phyloP scores from a whole-genome alignment of 2,888 invertebrate genomes.

The Carabus problematicus region DNA sequence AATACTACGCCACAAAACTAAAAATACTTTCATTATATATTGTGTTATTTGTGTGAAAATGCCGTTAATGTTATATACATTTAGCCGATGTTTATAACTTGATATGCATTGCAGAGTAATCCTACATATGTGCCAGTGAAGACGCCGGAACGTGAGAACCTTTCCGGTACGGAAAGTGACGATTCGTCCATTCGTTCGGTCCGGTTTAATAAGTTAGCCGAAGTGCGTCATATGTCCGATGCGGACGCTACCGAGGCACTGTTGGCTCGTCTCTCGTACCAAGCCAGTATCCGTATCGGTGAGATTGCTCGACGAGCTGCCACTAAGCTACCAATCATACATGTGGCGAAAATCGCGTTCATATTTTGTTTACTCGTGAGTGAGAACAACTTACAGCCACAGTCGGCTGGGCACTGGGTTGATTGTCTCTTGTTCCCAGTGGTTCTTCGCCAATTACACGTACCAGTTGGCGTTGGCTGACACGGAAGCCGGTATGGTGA shows the following conservation, averaged over 20 bases:
- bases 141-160: conserved; percentile 64
- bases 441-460: conserved; percentile 93
- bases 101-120: no score
- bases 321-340: conserved; percentile 75
- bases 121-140: conserved; percentile 92
- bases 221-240: conserved; percentile 89
- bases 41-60: no score
- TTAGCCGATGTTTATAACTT: no score
- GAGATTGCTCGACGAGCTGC: conserved; percentile 79
- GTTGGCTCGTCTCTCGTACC: conserved; percentile 92
- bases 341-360: conserved; percentile 83
- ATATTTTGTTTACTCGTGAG: conserved; percentile 86
- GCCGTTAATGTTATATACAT: no score
- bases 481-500: conserved; percentile 86
- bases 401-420: neutral
- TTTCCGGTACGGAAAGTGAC: conserved; percentile 82
- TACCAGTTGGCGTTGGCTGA: conserved; percentile 88
- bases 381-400: conserved; percentile 43
- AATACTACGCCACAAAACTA: no score
- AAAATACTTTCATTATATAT: no score
- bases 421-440: conserved; percentile 66
- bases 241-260: conserved; percentile 92
- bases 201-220: conserved; percentile 89
- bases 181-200: conserved; percentile 87
- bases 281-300: conserved; percentile 85